Evolutionary conservation across 2,888 invertebrate species (phyloP), one percentile per base, ranked within the genome.

Genomic region (Pyralis farinalis): DNA sequence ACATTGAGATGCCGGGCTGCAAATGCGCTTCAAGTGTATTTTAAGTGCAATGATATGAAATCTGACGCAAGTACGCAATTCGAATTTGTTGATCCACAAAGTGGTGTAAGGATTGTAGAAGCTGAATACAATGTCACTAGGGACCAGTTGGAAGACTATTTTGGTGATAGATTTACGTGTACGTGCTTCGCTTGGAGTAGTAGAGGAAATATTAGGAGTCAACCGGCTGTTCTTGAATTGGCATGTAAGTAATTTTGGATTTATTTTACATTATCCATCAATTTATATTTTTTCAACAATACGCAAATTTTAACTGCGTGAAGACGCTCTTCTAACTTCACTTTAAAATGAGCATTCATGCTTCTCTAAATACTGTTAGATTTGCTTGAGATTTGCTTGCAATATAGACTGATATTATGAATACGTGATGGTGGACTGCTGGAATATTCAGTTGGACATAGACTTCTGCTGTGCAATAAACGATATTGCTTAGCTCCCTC

Each of bases 121-220:
- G 95, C 95, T 33, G 94, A 95, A 58, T 93, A 96, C 55, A 96
- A 97, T 72, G 94, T 98, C 55, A 95, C 95, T 29, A 92, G 97
- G 52, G 95, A 96, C 79, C 94, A 96, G 72, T 95, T 98, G 55
- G 98, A 98, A 68, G 97, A 98, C 72, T 97, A 96, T 83, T 97
- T 96, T 67, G 97, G 96, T 46, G 94, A 96, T 42, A 93, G 94
- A 58, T 97, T 96, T 78, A 96, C 95, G 63, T 99, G 98, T 84
- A 96, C 97, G 62, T 99, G 98, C 75, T 93, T 95, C 67, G 98
- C 98, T 25, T 97, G 97, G 95, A 95, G 95, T 47, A 95, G 96
- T 50, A 91, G 95, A 43, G 96, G 96, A 8, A 93, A 94, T 59
- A 95, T 96, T 59, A 93, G 93, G 72, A 98, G 97, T 84, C 96